Percentiles rank a stretch among this genome's conserved stretches.
These are phyloP conservation scores for Paramormyrops kingsleyae DNA, from an alignment of 2,113 vertebrate species.

Conservation along the genomic window DNA sequence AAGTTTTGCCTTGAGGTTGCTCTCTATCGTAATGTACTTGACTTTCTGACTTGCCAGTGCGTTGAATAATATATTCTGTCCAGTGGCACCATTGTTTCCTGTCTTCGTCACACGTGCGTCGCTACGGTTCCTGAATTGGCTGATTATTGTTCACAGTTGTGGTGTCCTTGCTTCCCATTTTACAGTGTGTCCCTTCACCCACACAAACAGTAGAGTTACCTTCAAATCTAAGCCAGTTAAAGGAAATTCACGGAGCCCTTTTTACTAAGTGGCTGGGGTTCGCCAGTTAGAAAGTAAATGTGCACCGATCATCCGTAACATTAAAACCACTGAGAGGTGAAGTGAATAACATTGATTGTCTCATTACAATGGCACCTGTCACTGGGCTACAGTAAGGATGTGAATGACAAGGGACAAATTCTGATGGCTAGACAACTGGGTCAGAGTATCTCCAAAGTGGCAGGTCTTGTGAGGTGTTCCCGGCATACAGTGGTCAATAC, in stretches of 20 bases:
- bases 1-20: neutral
- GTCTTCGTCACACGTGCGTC: neutral
- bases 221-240: neutral
- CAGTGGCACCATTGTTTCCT: neutral
- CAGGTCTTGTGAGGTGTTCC: neutral
- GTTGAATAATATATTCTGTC: neutral
- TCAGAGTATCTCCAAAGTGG: neutral
- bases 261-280: neutral
- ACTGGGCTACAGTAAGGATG: neutral
- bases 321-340: neutral
- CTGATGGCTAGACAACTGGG: neutral
- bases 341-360: neutral
- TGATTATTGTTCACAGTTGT: neutral
- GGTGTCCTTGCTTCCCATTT: neutral
- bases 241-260: neutral
- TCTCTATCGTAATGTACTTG: neutral
- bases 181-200: neutral
- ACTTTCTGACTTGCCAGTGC: neutral
- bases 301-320: neutral
- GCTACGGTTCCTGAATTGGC: neutral
- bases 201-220: neutral
- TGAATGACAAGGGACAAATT: neutral
- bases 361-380: neutral
- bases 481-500: neutral
- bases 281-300: neutral